Base-by-base conservation (phyloP, 2,797 vertebrate species). In the Erithacus rubecula region DNA sequence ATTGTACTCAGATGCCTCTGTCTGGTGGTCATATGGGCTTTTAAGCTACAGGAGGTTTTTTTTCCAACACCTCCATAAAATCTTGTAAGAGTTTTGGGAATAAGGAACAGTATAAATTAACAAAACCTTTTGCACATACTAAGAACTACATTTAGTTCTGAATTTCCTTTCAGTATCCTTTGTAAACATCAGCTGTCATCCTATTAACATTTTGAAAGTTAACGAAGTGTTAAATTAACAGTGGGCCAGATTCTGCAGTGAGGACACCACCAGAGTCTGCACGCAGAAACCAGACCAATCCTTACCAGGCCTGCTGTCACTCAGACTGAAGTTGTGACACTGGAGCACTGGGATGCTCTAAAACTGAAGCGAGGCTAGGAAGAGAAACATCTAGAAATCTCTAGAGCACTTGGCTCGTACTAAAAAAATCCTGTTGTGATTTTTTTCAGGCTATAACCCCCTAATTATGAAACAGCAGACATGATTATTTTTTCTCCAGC, bases 361-460 rank as follows among this genome's bases (percentile, higher is more conserved):
- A 30, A 76, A 70, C 0, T 6, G 64, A 59, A 67, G 60, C 2
- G 0, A 53, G 34, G 10, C 29, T 30, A 15, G 58, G 30, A 7
- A 26, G 43, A 43, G 83, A 96, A 89, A 27, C 59, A 44, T 83
- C 87, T 65, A 88, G 88, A 94, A 95, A 82, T 29, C 55, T 11
- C 58, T 22, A 11, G 46, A 72, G 47, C 65, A 3, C 34, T 56
- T 39, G 10, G 51, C 41, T 70, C 16, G 0, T 15, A 41, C 37
- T 39, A 12, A 47, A 69, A 53, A 53, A 77, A 77, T 4, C 26
- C 67, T 68, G 6, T n/a, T 79, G 91, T 62, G 49, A 46, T 7
- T 63, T 94, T 93, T 96, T 36, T 71, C 55, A 79, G 51, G 16
- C 39, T 32, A 3, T n/a, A 94, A 83, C 69, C 21, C 37, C 56